Base-by-base conservation (phyloP, 2,797 vertebrate species). In the Peromyscus attwateri region DNA sequence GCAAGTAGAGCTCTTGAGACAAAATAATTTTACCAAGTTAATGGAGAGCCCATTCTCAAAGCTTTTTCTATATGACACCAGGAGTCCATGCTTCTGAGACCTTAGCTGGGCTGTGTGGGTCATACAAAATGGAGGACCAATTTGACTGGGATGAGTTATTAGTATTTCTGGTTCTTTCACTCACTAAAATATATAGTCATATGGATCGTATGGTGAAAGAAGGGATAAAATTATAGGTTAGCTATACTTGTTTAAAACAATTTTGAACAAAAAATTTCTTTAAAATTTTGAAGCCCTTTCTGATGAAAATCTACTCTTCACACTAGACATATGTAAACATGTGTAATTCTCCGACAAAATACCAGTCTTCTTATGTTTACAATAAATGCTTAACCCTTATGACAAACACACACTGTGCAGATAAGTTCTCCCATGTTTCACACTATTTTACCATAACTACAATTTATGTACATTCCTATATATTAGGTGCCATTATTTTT, bases 171-270 rank as follows among this genome's bases (percentile, higher is more conserved):
- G 6, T 64, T 89, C 76, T 52, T 84, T 34, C 43, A 76, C 9
- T 5, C 68, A 95, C 52, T 84, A 93, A 96, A 68, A 90, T 88
- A 60, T 46, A 27, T 5, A 87, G 76, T 87, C 79, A 43, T 43
- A n/a, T 43, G 19, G 25, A 37, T 92, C 34, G 55, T 21, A 73
- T 0, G 0, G 64, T 76, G 37, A 95, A 89, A 71, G 9, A n/a
- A 76, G 68, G 89, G 62, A 85, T 92, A 89, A 97, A 68, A 94
- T 14, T 80, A 34, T n/a, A 52, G 52, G 46, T 79, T 89, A 93
- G 71, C 31, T 83, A 16, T 57, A 91, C 66, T 79, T 29, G 34
- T 76, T 93, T 31, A 75, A 95, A 95, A 76, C 40, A 80, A 92
- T 73, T 94, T 85, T 94, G 84, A 87, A 79, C 17, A 57, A 93